A percentile compares a stretch with the other conserved stretches of the same genome.
Conservation (phyloP, 2,888 invertebrate genomes). For the Microctonus aethiopoides region DNA sequence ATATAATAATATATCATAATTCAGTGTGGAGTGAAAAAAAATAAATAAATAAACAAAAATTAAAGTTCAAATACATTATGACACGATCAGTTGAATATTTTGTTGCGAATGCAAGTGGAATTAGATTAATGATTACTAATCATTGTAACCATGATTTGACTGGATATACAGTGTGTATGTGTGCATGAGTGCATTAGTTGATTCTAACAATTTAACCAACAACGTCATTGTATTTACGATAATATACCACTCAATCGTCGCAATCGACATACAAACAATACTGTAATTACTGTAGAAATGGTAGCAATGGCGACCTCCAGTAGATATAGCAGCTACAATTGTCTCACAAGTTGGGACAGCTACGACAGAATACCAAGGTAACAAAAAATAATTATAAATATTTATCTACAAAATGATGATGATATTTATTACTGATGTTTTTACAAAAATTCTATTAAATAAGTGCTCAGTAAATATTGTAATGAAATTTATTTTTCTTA, state of each 20-base stretch:
- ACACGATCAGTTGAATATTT: background rate
- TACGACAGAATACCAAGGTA: slow-evolving; percentile 92
- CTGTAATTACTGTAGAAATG: slow-evolving; percentile 42
- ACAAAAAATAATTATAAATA: slow-evolving; percentile 12
- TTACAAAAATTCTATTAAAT: slow-evolving; percentile 29
- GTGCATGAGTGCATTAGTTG: background rate
- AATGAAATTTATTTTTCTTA: slow-evolving; percentile 35
- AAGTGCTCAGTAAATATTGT: slow-evolving; percentile 61
- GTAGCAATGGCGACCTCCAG: slow-evolving; percentile 76
- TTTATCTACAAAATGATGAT: background rate
- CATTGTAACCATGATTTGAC: background rate
- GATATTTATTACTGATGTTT: background rate
- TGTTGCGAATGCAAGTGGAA: background rate
- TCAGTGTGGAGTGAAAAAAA: slow-evolving; percentile 5
- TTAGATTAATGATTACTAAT: background rate
- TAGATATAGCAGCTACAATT: slow-evolving; percentile 90
- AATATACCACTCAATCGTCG: background rate
- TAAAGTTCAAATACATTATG: slow-evolving; percentile 2
- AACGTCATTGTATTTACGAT: background rate
- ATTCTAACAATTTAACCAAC: background rate
- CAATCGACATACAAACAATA: slow-evolving; percentile 28
- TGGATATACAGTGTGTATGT: background rate
- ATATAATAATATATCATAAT: background rate
- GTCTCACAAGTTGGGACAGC: slow-evolving; percentile 90
- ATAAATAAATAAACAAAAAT: background rate